Evolutionary conservation across 2,113 vertebrate species (phyloP), one percentile per base, ranked within the genome.

Genomic region (Martes martes): DNA sequence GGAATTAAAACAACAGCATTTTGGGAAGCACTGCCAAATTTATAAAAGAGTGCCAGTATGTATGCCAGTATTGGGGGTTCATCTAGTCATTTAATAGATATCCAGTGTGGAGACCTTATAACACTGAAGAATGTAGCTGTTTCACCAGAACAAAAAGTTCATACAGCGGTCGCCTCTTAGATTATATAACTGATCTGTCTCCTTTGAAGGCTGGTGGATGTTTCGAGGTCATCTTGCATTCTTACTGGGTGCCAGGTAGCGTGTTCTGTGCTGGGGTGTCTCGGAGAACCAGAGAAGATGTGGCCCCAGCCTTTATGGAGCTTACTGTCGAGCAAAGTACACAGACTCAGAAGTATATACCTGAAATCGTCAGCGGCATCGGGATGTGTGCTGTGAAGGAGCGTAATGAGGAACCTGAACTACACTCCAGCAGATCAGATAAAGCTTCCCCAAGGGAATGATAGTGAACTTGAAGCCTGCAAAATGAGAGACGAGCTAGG

Each of bases 361-460:
- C 52, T 11, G 55, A 69, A 57, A 45, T 55, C 0, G 4, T 33
- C 42, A 36, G 28, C 0, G 23, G 36, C 11, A 18, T 9, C 1
- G 11, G 47, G 26, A 39, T 39, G 42, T 18, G 24, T 24, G 15
- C 88, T 33, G 31, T 0, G 6, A 69, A 45, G 74, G 31, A 15
- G 69, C 0, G 23, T 26, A 11, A 36, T 9, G 33, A 39, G 28
- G 63, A 11, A 5, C 11, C 4, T 21, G 36, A 57, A 3, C 26
- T 8, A 42, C 1, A 19, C 23, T 39, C 73, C 33, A 24, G 50
- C 36, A 28, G 18, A 65, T 14, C 69, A 36, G n/a, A 63, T 2
- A 55, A 42, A 21, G 74, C 69, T 31, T 79, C 31, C 19, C 33
- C 28, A 26, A 84, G 47, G 63, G 55, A 45, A 69, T 10, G 36